A percentile compares a stretch with the other conserved stretches of the same genome.
Conservation (phyloP, 2,797 vertebrate species). For the Sebastes baramenuke region DNA sequence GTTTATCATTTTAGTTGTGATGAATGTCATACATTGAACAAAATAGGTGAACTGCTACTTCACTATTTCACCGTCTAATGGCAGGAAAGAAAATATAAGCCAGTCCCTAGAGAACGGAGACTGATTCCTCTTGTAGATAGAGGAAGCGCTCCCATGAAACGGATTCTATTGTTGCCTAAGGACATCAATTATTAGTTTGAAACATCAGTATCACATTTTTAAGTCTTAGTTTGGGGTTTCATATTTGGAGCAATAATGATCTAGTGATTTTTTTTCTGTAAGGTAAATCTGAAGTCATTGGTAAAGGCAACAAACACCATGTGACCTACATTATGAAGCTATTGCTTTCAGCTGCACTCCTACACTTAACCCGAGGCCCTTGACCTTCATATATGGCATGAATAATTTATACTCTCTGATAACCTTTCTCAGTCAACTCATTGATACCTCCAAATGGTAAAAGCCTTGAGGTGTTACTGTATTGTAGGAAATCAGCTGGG, state of each 20-base stretch:
- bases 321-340: background rate
- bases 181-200: constrained; percentile 2
- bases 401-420: constrained; percentile 64
- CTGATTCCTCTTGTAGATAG: constrained; percentile 1
- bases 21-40: background rate
- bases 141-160: background rate
- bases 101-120: background rate
- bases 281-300: background rate
- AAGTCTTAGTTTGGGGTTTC: background rate
- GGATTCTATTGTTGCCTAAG: background rate
- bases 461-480: constrained; percentile 5
- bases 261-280: background rate
- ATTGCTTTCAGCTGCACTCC: constrained; percentile 45
- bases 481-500: constrained; percentile 12
- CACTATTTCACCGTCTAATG: background rate
- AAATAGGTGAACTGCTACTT: background rate
- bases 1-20: constrained; percentile 2
- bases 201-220: background rate
- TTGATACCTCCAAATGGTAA: constrained; percentile 43
- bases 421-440: constrained; percentile 37
- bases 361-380: constrained; percentile 52
- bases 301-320: background rate
- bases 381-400: constrained; percentile 64
- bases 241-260: background rate
- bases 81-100: background rate